phyloP scores from a whole-genome alignment of 2,113 vertebrate species.

The Phalacrocorax pelagicus region DNA sequence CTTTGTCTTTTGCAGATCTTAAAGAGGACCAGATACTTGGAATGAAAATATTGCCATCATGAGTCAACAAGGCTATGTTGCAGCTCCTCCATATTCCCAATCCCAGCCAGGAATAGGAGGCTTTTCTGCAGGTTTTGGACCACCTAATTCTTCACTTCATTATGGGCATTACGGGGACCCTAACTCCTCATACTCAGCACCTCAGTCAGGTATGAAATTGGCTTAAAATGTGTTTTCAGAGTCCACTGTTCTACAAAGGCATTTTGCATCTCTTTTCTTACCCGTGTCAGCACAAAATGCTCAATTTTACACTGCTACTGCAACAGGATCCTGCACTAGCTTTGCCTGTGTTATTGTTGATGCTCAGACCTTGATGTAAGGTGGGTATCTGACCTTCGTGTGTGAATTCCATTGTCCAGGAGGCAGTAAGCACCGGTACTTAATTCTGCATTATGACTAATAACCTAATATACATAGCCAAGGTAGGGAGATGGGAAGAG shows the following conservation, averaged over 20 bases:
- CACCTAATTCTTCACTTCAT: constrained; percentile 73
- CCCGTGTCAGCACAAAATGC: not conserved
- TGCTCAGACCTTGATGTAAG: not conserved
- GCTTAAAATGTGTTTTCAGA: not conserved
- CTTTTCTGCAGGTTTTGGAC: constrained; percentile 80
- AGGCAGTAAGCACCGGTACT: not conserved
- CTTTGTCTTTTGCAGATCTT: constrained; percentile 46
- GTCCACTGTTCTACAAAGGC: not conserved
- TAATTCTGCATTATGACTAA: not conserved
- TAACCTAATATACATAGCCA: not conserved
- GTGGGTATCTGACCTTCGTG: not conserved
- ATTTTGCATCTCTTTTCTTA: not conserved
- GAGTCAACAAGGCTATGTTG: constrained; percentile 96
- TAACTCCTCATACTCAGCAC: constrained; percentile 66
- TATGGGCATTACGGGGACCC: constrained; percentile 85
- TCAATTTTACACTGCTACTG: not conserved
- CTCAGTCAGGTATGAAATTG: constrained; percentile 79
- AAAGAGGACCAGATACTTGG: not conserved
- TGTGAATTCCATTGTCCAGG: not conserved
- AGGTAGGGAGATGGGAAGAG: not conserved
- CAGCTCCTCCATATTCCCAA: constrained; percentile 90
- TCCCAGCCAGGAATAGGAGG: constrained; percentile 88
- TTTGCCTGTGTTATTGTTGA: not conserved
- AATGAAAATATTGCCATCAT: constrained; percentile 74
- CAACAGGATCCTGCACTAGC: not conserved